Conservation (phyloP, 2,113 vertebrate species). For the Psittacara wagleri region DNA sequence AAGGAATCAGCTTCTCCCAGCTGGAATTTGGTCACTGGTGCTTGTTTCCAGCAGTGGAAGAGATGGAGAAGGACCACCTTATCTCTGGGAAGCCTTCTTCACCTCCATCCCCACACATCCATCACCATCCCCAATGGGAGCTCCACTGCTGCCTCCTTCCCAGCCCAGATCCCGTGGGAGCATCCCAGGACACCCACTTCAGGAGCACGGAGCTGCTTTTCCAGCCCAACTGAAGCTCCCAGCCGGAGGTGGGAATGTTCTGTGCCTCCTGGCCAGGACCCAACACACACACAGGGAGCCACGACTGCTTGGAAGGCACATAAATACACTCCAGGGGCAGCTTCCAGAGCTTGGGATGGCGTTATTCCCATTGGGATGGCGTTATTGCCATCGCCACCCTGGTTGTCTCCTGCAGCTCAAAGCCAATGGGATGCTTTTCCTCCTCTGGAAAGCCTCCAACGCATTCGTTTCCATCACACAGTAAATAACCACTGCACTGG, state of each 20-base stretch:
- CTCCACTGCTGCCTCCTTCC: neutral
- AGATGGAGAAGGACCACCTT: neutral
- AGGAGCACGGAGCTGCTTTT: neutral
- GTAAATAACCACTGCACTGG: neutral
- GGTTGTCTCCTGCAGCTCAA: neutral
- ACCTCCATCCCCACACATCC: rapidly evolving
- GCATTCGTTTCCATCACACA: neutral
- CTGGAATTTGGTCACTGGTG: neutral
- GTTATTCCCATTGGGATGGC: neutral
- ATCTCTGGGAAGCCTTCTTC: neutral
- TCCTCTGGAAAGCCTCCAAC: neutral
- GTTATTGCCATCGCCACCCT: neutral
- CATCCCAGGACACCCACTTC: rapidly evolving
- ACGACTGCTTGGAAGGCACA: neutral
- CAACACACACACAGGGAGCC: neutral
- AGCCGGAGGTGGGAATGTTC: neutral
- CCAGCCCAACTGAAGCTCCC: neutral
- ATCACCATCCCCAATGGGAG: no score
- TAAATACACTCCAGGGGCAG: neutral
- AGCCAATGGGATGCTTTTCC: neutral
- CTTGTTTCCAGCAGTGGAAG: neutral
- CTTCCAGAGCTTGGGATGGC: neutral
- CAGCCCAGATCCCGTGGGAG: rapidly evolving
- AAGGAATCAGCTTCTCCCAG: neutral
- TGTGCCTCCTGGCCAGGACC: neutral